Evolutionary conservation across 2,888 invertebrate genomes (phyloP), one percentile per base, ranked within the genome.

Genomic region (Gari tellinella): DNA sequence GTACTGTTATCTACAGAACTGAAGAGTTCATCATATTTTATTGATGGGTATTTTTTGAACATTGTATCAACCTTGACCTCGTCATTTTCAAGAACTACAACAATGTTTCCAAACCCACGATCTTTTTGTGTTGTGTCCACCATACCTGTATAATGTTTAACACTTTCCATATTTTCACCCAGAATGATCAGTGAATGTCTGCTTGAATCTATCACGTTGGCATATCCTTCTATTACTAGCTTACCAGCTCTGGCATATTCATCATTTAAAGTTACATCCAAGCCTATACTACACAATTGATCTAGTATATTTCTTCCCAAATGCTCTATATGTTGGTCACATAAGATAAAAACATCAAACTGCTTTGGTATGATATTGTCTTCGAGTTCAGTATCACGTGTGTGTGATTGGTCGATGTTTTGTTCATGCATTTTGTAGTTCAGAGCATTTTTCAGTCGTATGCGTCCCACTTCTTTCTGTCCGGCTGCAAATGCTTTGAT

Each of bases 281-380:
- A 26, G 1, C 57, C 56, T 19, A 66, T 10, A 5, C 10, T 21
- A 10, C 37, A 25, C 7, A 72, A 51, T 3, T 8, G 37, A 0
- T 31, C 1, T 8, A 25, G 19, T 2, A 72, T 23, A 17, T 31
- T 41, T 26, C 3, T 23, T 25, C 41, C 38, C 10, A 31, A 31
- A 5, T 43, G 45, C 21, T 49, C 49, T 15, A 21, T 14, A 8
- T 49, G 37, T n/a, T 31, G 37, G 21, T 61, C 41, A 45, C 72
- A 57, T 7, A 72, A 40, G 25, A 72, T 62, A 41, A 61, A 72
- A 17, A 72, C 19, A 23, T 72, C 65, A 45, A 55, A 66, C 5
- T 7, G 4, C 31, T 31, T 4, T 31, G 4, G 5, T 10, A 31
- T 31, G 10, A 4, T 31, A 10, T 17, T 49, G 0, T 41, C 41